Conservation (phyloP, 2,113 vertebrate genomes). For the Xiphophorus hellerii region DNA sequence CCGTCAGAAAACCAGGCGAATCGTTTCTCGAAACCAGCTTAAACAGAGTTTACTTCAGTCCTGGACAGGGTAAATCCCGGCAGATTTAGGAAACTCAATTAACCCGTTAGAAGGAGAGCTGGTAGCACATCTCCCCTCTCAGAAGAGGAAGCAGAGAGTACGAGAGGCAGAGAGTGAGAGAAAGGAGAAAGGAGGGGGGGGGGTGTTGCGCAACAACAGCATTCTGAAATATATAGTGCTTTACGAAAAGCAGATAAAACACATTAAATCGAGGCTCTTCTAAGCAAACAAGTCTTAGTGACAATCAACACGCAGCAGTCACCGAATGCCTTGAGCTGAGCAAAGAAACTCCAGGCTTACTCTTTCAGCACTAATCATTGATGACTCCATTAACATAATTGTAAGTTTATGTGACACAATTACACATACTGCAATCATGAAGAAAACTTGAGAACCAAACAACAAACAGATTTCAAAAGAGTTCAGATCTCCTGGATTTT, state of each 20-base stretch:
- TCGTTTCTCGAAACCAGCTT: no score
- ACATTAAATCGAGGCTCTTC: neutral
- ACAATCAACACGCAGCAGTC: neutral
- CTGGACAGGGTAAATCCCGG: no score
- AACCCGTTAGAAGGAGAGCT: no score
- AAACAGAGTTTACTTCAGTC: no score
- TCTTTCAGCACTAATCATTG: neutral
- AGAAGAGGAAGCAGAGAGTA: no score
- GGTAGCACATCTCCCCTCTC: no score
- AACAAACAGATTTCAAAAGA: no score
- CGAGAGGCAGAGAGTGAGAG: no score
- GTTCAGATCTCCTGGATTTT: neutral
- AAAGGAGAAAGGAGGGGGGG: no score
- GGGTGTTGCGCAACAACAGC: no score
- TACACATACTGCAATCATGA: neutral
- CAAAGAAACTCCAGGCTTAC: neutral
- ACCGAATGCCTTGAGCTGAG: neutral
- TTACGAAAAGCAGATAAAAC: neutral
- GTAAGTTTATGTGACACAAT: neutral
- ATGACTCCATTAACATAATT: neutral
- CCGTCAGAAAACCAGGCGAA: no score
- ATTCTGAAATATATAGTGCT: neutral
- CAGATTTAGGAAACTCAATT: no score
- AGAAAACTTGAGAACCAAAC: neutral
- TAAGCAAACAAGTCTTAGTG: neutral